Conservation (phyloP, 1,140 invertebrate genomes). For the Olivierus martensii region DNA sequence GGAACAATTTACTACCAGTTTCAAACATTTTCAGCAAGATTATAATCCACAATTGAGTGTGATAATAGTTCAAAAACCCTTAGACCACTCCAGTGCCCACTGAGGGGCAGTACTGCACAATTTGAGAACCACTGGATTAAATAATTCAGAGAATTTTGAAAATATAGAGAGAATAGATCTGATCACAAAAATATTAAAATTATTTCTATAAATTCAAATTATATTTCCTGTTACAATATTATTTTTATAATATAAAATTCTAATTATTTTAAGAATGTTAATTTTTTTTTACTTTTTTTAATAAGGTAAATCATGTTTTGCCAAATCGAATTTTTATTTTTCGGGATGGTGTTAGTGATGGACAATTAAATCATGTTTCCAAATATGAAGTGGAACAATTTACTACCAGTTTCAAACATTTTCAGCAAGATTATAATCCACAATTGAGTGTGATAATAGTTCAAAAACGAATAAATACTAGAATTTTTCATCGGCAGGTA, state of each 20-base stretch:
- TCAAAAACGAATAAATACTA: slow-evolving; percentile 78
- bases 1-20: slow-evolving; percentile 49
- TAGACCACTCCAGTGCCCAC: too few relatives aligned
- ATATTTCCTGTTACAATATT: too few relatives aligned
- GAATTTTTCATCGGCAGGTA: slow-evolving; percentile 44
- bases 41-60: slow-evolving; percentile 57
- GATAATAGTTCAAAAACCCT: slow-evolving; percentile 80
- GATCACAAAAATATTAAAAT: too few relatives aligned
- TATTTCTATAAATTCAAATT: too few relatives aligned
- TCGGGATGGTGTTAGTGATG: slow-evolving; percentile 84
- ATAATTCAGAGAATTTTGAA: too few relatives aligned
- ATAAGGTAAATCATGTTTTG: slow-evolving; percentile 25
- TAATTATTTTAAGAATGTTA: too few relatives aligned
- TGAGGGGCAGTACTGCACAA: too few relatives aligned
- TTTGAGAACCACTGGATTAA: too few relatives aligned
- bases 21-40: slow-evolving; percentile 34
- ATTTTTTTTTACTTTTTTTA: neutral
- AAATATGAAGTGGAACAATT: slow-evolving; percentile 70
- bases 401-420: slow-evolving; percentile 38
- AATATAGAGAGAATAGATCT: too few relatives aligned
- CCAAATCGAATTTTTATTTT: slow-evolving; percentile 74
- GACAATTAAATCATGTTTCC: slow-evolving; percentile 51
- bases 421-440: slow-evolving; percentile 43
- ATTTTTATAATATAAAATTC: too few relatives aligned
- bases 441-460: slow-evolving; percentile 66